Evolutionary conservation across 2,113 vertebrate genomes (phyloP).

Genomic region (Ornithorhynchus anatinus): DNA sequence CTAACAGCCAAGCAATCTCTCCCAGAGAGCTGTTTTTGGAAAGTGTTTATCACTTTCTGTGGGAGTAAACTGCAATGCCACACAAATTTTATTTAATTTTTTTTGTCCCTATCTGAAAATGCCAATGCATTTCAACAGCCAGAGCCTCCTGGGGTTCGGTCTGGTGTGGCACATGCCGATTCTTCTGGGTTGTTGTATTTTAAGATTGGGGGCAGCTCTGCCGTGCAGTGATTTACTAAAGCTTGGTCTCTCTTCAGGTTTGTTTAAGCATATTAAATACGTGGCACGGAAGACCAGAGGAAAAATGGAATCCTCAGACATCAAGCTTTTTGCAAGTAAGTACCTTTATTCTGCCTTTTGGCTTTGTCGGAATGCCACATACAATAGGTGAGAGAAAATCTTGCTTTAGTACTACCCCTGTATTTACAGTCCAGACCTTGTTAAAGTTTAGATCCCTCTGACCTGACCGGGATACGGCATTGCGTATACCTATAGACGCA

Average conservation of each 20-base stretch:
- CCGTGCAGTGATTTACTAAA: constrained; percentile 8
- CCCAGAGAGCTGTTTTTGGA: background rate
- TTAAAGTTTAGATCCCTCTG: background rate
- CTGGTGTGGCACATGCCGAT: background rate
- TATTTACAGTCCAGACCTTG: background rate
- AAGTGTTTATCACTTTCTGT: background rate
- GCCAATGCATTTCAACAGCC: background rate
- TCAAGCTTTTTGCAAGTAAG: constrained; percentile 98
- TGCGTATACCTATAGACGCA: no score
- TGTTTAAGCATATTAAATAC: constrained; percentile 99
- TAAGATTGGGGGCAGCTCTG: background rate
- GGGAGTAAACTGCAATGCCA: background rate
- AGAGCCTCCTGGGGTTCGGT: background rate
- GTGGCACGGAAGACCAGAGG: constrained; percentile 97
- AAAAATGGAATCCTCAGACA: constrained; percentile 99
- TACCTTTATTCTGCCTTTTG: constrained; percentile 37
- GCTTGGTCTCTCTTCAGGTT: constrained; percentile 74
- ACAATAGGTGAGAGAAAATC: background rate
- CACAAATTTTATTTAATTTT: background rate
- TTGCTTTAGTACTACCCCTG: background rate
- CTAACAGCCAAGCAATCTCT: no score
- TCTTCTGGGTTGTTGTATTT: no score
- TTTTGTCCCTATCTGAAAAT: background rate
- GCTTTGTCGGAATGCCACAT: no score
- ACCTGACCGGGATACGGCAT: no score